Evolutionary conservation across 1,140 invertebrate species (phyloP).

Genomic region (Apocrypta bakeri): DNA sequence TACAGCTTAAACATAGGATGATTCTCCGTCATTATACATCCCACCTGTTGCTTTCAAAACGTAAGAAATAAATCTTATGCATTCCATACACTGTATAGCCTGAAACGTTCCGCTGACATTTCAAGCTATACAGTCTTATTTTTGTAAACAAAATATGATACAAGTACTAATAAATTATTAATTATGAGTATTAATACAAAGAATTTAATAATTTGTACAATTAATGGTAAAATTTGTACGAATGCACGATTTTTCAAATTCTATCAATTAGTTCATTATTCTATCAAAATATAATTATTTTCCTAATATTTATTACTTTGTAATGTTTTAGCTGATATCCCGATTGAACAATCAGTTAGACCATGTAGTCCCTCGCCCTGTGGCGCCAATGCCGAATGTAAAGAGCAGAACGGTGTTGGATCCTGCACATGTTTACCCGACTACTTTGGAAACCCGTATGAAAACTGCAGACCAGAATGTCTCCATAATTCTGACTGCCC

Average conservation of each 20-base stretch:
- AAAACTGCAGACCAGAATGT: conserved; percentile 81
- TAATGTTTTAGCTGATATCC: conserved; percentile 48
- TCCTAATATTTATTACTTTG: conserved; percentile 46
- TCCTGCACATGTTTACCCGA: conserved; percentile 80
- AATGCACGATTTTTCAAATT: neutral
- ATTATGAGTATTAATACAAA: neutral
- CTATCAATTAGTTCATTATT: too few species aligned
- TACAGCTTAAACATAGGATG: neutral
- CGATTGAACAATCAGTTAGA: conserved; percentile 60
- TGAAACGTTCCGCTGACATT: too few species aligned
- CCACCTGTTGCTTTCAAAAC: too few species aligned
- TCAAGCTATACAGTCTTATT: too few species aligned
- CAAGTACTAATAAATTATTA: too few species aligned
- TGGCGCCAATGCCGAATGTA: conserved; percentile 85
- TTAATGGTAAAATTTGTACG: neutral
- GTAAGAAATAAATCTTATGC: too few species aligned
- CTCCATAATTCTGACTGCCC: conserved; percentile 78
- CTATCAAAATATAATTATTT: neutral
- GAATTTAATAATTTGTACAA: neutral
- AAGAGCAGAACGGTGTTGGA: conserved; percentile 84
- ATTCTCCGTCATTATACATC: too few species aligned
- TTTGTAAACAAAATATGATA: too few species aligned
- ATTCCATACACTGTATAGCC: too few species aligned
- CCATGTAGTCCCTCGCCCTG: conserved; percentile 86
- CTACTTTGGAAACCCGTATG: conserved; percentile 79